Evolutionary conservation across 2,113 vertebrate species (phyloP).

Genomic region (Lates calcarifer): DNA sequence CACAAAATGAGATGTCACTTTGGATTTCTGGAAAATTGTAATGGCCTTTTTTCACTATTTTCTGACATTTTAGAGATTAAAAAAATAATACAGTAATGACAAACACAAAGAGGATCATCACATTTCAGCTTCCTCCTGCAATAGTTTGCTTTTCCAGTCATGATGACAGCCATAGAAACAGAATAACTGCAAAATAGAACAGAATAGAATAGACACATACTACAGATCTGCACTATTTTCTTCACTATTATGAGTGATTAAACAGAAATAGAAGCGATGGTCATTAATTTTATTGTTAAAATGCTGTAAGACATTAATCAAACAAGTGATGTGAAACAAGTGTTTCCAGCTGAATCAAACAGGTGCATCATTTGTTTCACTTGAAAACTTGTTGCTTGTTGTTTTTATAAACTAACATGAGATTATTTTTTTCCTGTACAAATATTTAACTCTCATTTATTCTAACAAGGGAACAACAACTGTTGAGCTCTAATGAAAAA

Average conservation of each 20-base stretch:
- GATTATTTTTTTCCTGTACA: neutral
- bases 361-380: slow-evolving; percentile 50
- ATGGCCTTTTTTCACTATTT: neutral
- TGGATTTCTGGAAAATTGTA: neutral
- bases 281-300: neutral
- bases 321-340: slow-evolving; percentile 35
- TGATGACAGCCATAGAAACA: neutral
- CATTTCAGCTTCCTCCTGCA: neutral
- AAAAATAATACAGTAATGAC: neutral
- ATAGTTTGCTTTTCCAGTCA: neutral
- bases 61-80: neutral
- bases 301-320: neutral
- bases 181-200: neutral
- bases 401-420: neutral
- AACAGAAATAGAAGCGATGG: neutral
- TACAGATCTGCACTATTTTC: neutral
- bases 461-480: slow-evolving; percentile 1
- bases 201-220: neutral
- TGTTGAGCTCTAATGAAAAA: slow-evolving; percentile 31
- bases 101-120: neutral
- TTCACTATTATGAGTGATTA: neutral
- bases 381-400: neutral
- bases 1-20: neutral
- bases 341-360: slow-evolving; percentile 72
- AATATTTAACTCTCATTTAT: slow-evolving; percentile 25